Percentiles rank a stretch among this genome's conserved stretches.
Evolutionary conservation across 2,888 invertebrate genomes (phyloP).

Genomic region (Doris montereyensis): DNA sequence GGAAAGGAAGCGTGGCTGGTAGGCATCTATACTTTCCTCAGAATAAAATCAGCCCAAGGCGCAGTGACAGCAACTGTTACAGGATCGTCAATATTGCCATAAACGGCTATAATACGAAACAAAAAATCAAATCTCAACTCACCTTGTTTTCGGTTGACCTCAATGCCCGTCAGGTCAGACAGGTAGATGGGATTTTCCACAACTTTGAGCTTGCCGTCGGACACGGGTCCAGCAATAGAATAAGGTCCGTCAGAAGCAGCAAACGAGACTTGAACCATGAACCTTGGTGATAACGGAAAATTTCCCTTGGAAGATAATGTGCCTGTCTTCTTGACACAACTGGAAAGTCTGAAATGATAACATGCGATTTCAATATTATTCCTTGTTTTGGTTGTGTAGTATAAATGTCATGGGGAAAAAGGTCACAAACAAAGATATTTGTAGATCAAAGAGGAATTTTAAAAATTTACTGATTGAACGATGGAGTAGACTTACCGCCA

Average conservation of each 20-base stretch:
- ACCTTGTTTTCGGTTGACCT: conserved; percentile 59
- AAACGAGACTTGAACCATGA: conserved; percentile 60
- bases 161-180: conserved; percentile 57
- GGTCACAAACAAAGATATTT: too few relatives aligned
- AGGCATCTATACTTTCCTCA: too few relatives aligned
- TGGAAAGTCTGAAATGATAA: conserved; percentile 58
- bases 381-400: too few relatives aligned
- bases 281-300: conserved; percentile 59
- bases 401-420: too few relatives aligned
- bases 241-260: conserved; percentile 65
- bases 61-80: too few relatives aligned
- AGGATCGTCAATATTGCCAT: too few relatives aligned
- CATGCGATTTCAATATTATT: too few relatives aligned
- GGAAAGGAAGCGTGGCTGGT: too few relatives aligned
- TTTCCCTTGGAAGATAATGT: conserved; percentile 67
- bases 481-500: conserved; percentile 55
- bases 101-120: too few relatives aligned
- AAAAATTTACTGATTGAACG: neutral
- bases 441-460: too few relatives aligned
- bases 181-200: conserved; percentile 60
- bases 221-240: conserved; percentile 57
- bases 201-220: conserved; percentile 57
- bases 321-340: conserved; percentile 64
- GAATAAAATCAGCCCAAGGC: too few relatives aligned
- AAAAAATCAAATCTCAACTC: conserved; percentile 37